A percentile compares a stretch with the other conserved stretches of the same genome.
These are phyloP conservation scores for Drosophila yakuba DNA, from an alignment of 1,140 invertebrate species.

Conservation along the genomic window DNA sequence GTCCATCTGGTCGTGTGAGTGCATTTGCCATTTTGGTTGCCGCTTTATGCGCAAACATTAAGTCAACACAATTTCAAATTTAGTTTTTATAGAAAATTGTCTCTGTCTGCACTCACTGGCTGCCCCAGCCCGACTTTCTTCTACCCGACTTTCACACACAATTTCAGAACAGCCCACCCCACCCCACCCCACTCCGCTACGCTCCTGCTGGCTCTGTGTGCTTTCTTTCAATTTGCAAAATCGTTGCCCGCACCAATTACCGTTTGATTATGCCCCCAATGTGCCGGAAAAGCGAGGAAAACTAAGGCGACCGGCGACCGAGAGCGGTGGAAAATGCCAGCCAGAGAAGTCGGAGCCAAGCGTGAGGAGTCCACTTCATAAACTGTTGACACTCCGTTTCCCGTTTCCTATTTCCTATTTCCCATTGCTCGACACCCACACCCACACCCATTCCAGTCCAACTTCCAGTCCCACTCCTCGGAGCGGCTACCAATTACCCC, in stretches of 20 bases:
- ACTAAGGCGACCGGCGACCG: background rate
- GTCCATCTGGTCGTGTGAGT: constrained; percentile 63
- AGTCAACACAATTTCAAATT: constrained; percentile 83
- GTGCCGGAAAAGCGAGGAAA: constrained; percentile 40
- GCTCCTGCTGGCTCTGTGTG: constrained; percentile 12
- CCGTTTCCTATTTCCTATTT: constrained; percentile 33
- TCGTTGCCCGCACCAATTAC: constrained; percentile 79
- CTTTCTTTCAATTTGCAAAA: constrained; percentile 79
- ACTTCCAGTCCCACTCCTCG: background rate
- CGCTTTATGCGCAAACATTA: constrained; percentile 77
- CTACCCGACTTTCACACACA: too few species aligned
- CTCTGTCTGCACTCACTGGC: constrained; percentile 30
- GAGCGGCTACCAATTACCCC: constrained; percentile 3
- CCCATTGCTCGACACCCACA: constrained; percentile 2
- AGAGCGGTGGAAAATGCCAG: constrained; percentile 4
- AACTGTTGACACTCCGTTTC: constrained; percentile 73
- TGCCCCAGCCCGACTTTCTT: background rate
- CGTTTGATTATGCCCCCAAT: constrained; percentile 66
- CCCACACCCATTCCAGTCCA: background rate
- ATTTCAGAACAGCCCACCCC: too few species aligned
- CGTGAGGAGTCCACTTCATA: constrained; percentile 56
- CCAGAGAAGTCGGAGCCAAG: constrained; percentile 1
- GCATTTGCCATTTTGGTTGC: constrained; percentile 75
- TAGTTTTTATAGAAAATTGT: constrained; percentile 80
- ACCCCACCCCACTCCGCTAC: background rate